A percentile compares a stretch with the other conserved stretches of the same genome.
Evolutionary conservation across 2,113 vertebrate species (phyloP).

Genomic region (Cynocephalus volans): DNA sequence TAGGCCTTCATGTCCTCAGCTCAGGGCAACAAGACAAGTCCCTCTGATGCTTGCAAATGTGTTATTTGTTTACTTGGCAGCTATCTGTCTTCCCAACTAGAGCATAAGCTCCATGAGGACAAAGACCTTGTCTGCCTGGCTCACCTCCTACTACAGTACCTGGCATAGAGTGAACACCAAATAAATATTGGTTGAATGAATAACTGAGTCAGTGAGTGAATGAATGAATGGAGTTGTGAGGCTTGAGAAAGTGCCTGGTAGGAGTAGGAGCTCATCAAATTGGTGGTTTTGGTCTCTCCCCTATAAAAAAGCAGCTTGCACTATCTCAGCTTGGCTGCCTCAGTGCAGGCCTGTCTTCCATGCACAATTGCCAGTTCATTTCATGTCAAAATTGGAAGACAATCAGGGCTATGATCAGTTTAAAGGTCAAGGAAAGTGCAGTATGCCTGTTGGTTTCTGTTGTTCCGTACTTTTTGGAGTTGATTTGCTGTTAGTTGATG

Average conservation of each 20-base stretch:
- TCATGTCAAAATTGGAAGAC: not conserved
- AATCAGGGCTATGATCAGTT: not conserved
- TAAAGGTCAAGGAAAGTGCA: slow-evolving; percentile 61
- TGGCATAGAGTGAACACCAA: not conserved
- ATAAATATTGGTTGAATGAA: not conserved
- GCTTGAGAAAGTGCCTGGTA: not conserved
- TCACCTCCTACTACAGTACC: not conserved
- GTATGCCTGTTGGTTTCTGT: not conserved
- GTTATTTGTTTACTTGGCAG: not conserved
- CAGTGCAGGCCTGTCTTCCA: not conserved
- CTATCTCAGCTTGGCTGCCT: not conserved
- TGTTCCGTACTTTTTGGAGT: not conserved
- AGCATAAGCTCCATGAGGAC: not conserved
- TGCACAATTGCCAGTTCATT: not conserved
- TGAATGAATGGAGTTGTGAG: not conserved
- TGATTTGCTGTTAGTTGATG: not conserved
- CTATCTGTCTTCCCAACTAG: not conserved
- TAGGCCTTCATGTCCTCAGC: not conserved
- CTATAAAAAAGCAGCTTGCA: not conserved
- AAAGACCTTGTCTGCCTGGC: not conserved
- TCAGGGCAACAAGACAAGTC: not conserved
- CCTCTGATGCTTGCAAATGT: too few relatives aligned
- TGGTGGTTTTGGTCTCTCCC: not conserved
- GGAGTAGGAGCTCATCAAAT: not conserved
- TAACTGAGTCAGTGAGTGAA: not conserved